Base-by-base conservation (phyloP, 2,888 invertebrate species). In the Phanerotoma sp. region DNA sequence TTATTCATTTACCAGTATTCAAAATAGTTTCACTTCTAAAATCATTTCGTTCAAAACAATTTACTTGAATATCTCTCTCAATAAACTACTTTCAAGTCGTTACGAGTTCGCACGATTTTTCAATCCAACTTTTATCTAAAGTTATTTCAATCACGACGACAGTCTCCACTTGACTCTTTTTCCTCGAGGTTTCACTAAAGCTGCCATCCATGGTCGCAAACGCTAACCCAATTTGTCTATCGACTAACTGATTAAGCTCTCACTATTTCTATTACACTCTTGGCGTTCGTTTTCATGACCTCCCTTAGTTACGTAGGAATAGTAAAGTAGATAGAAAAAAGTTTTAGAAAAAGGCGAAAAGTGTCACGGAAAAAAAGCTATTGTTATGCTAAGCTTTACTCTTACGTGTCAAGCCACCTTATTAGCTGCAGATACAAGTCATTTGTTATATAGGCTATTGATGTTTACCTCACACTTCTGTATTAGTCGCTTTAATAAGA, bases 151-250 rank as follows among this genome's bases (percentile, higher is more conserved):
- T 46, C 40, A 55, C 50, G 40, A 55, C 50, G 40, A 38, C 38
- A 37, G 52, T 35, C 42, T 37, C 37, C 48, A 49, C 52, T 52
- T 44, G 46, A 50, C 53, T 45, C 51, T 28, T 41, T 25, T 52
- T 49, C 40, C 40, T 38, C 52, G 40, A 45, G 44, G 44, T 48
- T 46, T 35, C 54, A 38, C 51, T 42, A 47, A 15, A 22, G 35
- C 50, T 37, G 38, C 46, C 51, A 41, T 42, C 51, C 56, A 48
- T 49, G 51, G 51, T 48, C 69, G 71, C 63, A 67, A 71, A 64
- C 71, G 72, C 66, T 77, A 77, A 77, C 77, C 76, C 77, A 77
- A 77, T 77, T 77, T 76, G 73, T 69, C 71, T 77, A 77, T 77
- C 75, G 77, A 77, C 76, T 70, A 77, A 72, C 77, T 77, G 77